These are phyloP conservation scores for Trematocara stigmaticum DNA, from an alignment of 2,113 vertebrate genomes.

Conservation along the genomic window DNA sequence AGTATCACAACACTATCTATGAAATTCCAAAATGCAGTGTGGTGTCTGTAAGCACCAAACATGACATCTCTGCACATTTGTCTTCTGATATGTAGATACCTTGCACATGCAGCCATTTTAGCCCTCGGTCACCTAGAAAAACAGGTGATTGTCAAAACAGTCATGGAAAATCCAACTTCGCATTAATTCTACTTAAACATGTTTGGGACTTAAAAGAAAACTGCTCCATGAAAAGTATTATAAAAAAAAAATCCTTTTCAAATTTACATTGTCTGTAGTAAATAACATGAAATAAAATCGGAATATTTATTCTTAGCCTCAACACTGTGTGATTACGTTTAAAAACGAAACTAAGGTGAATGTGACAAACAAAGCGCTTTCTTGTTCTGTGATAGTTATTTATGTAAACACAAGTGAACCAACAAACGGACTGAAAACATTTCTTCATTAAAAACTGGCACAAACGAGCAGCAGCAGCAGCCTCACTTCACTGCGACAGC, in stretches of 20 bases:
- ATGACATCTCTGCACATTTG: not conserved
- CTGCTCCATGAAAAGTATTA: not conserved
- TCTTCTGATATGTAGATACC: not conserved
- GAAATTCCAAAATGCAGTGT: not conserved
- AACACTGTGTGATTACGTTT: not conserved
- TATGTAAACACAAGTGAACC: not conserved
- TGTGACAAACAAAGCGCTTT: not conserved
- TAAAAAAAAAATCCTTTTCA: not conserved
- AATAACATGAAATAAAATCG: not conserved
- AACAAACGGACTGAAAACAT: not conserved
- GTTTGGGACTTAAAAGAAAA: not conserved
- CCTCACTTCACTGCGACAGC: not conserved
- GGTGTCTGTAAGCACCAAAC: not conserved
- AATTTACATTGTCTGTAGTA: not conserved
- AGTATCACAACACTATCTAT: not conserved
- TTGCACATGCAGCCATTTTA: not conserved
- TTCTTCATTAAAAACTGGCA: not conserved
- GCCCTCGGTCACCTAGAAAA: not conserved
- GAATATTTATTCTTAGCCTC: not conserved
- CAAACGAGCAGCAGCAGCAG: not conserved
- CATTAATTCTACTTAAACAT: not conserved
- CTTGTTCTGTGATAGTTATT: not conserved
- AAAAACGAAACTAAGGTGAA: not conserved
- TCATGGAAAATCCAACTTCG: not conserved
- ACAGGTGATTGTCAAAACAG: not conserved